Evolutionary conservation across 2,113 vertebrate genomes (phyloP), one percentile per base, ranked within the genome.

Genomic region (Mohoua ochrocephala): DNA sequence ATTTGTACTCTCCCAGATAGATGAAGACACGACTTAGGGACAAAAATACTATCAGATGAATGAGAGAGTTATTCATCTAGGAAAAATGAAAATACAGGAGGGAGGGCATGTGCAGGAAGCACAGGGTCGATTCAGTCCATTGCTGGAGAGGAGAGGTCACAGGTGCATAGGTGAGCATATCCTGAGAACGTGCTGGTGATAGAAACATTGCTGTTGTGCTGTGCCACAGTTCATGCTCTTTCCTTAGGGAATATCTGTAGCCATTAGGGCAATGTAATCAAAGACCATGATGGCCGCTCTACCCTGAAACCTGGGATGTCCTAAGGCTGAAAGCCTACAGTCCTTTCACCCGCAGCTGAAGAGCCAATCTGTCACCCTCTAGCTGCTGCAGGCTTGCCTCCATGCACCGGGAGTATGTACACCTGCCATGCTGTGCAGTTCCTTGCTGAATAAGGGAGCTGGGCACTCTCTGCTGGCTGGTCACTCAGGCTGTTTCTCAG

Each of bases 361-460:
- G 23, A 71, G 15, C 37, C 57, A 12, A 78, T 53, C 63, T 76
- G 49, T 71, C 73, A 89, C 22, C 37, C 20, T 70, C 22, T 0
- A 24, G 20, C 35, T 87, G 71, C 83, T 87, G 30, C 41, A 84
- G 44, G 37, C n/a, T 92, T 74, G 10, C 23, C 39, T 86, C 82
- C 18, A 3, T 44, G 37, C n/a, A 12, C 6, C 27, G 37, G 50
- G 41, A 41, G 23, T 42, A 22, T 2, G 50, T 20, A 60, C 75
- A 54, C 20, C 41, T 70, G 52, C 50, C 3, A 3, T 12, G 22
- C 1, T 0, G 0, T 15, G 47, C 42, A 89, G 28, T 19, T 91
- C 42, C 35, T 39, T 50, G 54, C 15, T n/a, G 63, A 60, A 44
- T 64, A 53, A 50, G 33, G 35, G 60, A 75, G 37, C 50, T 64